These are phyloP conservation scores for Alfaro cultratus DNA, from an alignment of 2,797 vertebrate genomes.

Conservation along the genomic window DNA sequence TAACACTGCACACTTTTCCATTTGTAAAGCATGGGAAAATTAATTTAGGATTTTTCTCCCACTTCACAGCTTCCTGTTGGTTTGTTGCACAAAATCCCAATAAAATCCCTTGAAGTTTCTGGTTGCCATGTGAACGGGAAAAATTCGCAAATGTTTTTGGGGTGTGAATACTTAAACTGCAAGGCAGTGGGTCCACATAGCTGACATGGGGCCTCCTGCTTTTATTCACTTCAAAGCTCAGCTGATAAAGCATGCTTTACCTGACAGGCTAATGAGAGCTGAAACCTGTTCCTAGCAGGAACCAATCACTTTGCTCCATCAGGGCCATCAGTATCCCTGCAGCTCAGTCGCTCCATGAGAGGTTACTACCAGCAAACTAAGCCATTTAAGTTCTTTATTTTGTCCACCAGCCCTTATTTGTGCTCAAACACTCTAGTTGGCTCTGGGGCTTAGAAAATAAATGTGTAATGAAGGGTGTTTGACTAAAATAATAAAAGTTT, in stretches of 20 bases:
- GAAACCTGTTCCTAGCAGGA: conserved; percentile 11
- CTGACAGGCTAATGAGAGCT: background rate
- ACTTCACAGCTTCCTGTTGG: background rate
- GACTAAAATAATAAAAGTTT: conserved; percentile 37
- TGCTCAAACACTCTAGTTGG: background rate
- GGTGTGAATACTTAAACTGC: conserved; percentile 1
- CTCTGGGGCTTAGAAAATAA: background rate
- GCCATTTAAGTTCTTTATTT: conserved; percentile 13
- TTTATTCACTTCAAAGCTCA: background rate
- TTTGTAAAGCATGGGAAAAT: background rate
- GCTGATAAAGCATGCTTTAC: conserved; percentile 9
- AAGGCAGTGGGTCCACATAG: background rate
- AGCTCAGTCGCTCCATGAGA: conserved; percentile 41
- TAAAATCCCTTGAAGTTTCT: background rate
- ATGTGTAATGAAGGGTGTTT: conserved; percentile 21
- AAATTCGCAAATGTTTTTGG: background rate
- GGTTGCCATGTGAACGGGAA: background rate
- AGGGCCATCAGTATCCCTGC: conserved; percentile 18
- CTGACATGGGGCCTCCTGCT: background rate
- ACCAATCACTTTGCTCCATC: conserved; percentile 26
- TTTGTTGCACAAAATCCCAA: background rate
- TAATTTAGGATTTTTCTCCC: background rate
- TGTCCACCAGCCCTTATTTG: background rate
- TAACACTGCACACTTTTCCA: background rate
- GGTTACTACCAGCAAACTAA: conserved; percentile 61